Percentiles rank a stretch among this genome's conserved stretches.
phyloP scores from a whole-genome alignment of 2,113 vertebrate genomes.

The Gasterosteus nipponicus region DNA sequence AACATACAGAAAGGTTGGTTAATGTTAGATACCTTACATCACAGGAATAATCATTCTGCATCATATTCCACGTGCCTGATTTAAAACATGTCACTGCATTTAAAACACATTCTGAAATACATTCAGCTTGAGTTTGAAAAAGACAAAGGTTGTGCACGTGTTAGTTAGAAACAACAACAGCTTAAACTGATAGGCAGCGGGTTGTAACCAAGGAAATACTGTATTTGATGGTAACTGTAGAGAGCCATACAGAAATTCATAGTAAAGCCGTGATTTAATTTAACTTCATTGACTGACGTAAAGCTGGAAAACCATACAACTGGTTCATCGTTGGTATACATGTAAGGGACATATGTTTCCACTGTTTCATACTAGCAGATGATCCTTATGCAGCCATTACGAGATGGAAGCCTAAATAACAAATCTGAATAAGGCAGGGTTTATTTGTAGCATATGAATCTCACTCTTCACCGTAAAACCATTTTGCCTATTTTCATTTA shows the following conservation, averaged over 20 bases:
- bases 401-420: slow-evolving; percentile 20
- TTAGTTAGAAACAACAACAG: neutral
- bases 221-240: neutral
- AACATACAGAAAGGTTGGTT: neutral
- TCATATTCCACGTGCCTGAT: neutral
- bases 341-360: neutral
- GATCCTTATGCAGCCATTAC: slow-evolving; percentile 18
- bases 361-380: neutral
- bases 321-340: slow-evolving; percentile 19
- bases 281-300: neutral
- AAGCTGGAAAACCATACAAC: neutral
- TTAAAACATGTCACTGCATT: slow-evolving; percentile 8
- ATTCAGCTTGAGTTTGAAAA: slow-evolving; percentile 65
- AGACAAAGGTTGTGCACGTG: neutral
- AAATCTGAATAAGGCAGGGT: slow-evolving; percentile 30
- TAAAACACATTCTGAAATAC: slow-evolving; percentile 54
- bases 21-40: neutral
- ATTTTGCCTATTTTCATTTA: slow-evolving; percentile 14
- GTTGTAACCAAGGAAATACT: slow-evolving; percentile 1
- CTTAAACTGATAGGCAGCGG: neutral
- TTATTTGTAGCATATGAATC: slow-evolving; percentile 45
- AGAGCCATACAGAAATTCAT: slow-evolving; percentile 12
- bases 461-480: slow-evolving; percentile 14
- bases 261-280: neutral
- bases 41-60: slow-evolving; percentile 11